Evolutionary conservation across 2,113 vertebrate species (phyloP), one percentile per base, ranked within the genome.

Genomic region (Pteruthius melanotis): DNA sequence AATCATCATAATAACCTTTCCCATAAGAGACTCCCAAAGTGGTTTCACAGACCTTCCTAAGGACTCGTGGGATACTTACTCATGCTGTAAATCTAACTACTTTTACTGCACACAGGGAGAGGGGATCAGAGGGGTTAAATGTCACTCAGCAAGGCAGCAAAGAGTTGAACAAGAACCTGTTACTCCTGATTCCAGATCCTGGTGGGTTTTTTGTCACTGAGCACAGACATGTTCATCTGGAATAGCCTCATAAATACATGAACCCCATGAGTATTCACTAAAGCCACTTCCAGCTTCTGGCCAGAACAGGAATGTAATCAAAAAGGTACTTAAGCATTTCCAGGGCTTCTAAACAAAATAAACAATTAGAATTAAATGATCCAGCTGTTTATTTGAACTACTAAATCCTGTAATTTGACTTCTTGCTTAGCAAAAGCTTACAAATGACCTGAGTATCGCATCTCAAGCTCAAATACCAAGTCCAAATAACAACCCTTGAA

Each of bases 321-420:
- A 47, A 87, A 93, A 72, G 24, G 23, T 93, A 77, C 50, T 83
- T 80, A 65, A 80, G 76, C 60, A 81, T 83, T 94, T 81, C 60
- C 69, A 81, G 68, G 47, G 5, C 64, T 86, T 95, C n/a, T 70
- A 92, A 90, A 35, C 45, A 94, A 94, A 95, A 91, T 89, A 90
- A 88, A 79, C 44, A 85, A 3, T 65, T 52, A 59, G 53, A 91
- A 91, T 65, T 6, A 87, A 93, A 85, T 63, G 5, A 83, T 80
- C 26, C 21, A 47, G 83, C 65, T 80, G 24, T 59, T 80, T 63
- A 53, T 85, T 92, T 8, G 27, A 40, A 72, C 64, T 57, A 35
- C 59, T 76, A 83, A 95, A 93, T 85, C 63, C 66, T 88, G 54
- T 83, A 65, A 83, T 85, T 18, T 74, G 71, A 57, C 18, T 83